Conservation (phyloP, 2,888 invertebrate species). For the Polia nebulosa region DNA sequence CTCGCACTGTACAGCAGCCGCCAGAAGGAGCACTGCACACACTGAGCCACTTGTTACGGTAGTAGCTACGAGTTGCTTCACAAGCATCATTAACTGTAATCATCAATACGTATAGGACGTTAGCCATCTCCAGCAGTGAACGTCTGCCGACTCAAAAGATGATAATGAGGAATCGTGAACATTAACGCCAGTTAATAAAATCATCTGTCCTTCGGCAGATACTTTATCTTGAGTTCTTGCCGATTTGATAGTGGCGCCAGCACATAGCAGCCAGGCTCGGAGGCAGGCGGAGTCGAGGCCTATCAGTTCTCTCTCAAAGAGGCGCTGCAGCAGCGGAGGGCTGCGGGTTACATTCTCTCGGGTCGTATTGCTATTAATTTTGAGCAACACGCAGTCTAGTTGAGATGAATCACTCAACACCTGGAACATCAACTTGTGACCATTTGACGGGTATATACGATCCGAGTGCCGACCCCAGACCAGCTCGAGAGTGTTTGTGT, state of each 20-base stretch:
- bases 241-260: neutral
- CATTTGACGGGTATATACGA: neutral
- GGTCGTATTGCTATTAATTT: neutral
- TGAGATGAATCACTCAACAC: neutral
- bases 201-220: too few relatives aligned
- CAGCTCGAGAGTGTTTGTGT: neutral
- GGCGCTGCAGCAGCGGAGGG: too few relatives aligned
- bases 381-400: neutral
- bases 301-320: too few relatives aligned
- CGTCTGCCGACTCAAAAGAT: neutral
- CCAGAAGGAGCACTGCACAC: conserved; percentile 10
- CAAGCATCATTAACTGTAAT: neutral
- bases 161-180: neutral
- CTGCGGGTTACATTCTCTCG: too few relatives aligned
- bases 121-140: neutral
- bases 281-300: too few relatives aligned
- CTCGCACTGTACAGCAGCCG: neutral
- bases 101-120: too few relatives aligned
- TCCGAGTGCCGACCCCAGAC: too few relatives aligned
- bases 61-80: neutral
- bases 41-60: neutral
- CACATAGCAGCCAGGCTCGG: neutral
- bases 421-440: neutral
- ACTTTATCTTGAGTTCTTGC: neutral
- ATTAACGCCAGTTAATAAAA: too few relatives aligned